Evolutionary conservation across 2,113 vertebrate species (phyloP).

Genomic region (Myotis lucifugus): DNA sequence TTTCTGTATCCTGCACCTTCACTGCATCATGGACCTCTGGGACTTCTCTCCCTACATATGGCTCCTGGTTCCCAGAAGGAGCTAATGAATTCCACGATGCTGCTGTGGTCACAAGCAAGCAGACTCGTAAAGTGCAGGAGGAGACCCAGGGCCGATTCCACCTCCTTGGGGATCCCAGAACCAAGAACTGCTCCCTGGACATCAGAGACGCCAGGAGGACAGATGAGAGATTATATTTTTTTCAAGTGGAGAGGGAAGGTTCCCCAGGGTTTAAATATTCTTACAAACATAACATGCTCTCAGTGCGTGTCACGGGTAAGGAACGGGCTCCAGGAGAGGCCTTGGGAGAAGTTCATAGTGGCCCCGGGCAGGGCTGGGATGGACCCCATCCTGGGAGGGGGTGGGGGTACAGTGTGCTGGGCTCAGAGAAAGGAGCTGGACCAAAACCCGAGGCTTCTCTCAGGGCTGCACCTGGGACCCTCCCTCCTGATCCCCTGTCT

Average conservation of each 20-base stretch:
- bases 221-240: fast-evolving
- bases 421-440: too few relatives aligned
- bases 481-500: too few relatives aligned
- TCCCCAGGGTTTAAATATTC: too few relatives aligned
- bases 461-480: too few relatives aligned
- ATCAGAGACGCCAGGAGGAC: neutral
- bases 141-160: neutral
- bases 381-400: too few relatives aligned
- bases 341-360: too few relatives aligned
- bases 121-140: fast-evolving
- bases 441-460: too few relatives aligned
- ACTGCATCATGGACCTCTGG: fast-evolving
- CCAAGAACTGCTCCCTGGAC: neutral
- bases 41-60: fast-evolving
- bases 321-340: fast-evolving
- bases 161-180: fast-evolving
- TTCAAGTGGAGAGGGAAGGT: fast-evolving
- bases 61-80: neutral
- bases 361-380: fast-evolving
- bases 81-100: fast-evolving
- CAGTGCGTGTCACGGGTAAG: neutral
- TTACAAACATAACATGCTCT: fast-evolving
- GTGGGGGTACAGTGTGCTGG: too few relatives aligned
- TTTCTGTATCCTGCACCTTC: neutral
- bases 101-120: neutral